A percentile compares a stretch with the other conserved stretches of the same genome.
These are phyloP conservation scores for Aleiodes alternator DNA, from an alignment of 2,888 invertebrate genomes.

Conservation along the genomic window DNA sequence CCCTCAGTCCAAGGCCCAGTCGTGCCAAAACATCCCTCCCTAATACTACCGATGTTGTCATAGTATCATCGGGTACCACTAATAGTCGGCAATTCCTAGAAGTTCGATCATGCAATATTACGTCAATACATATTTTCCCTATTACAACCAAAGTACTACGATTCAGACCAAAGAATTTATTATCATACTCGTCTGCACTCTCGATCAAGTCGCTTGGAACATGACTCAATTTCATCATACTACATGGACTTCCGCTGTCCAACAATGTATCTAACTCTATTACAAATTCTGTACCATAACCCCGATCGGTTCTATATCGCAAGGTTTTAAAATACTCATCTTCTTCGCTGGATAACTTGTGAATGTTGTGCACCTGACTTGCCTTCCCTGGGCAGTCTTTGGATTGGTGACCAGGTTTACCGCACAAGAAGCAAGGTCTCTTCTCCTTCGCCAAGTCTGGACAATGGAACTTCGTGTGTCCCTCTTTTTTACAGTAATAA, in stretches of 20 bases:
- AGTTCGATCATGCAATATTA: neutral
- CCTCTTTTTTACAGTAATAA: too few relatives aligned
- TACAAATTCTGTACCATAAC: neutral
- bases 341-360: neutral
- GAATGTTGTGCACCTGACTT: neutral
- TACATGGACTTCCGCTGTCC: slow-evolving; percentile 11
- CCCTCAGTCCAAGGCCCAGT: neutral
- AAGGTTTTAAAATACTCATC: neutral
- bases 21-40: neutral
- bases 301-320: neutral
- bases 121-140: neutral
- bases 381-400: neutral
- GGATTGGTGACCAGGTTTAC: too few relatives aligned
- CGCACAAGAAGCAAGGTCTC: too few relatives aligned
- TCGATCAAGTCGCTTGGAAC: neutral
- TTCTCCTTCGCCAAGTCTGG: too few relatives aligned
- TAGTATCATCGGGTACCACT: slow-evolving; percentile 47
- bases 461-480: too few relatives aligned
- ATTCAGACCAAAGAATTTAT: neutral
- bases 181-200: neutral
- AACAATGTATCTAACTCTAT: neutral
- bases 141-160: neutral
- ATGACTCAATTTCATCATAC: neutral
- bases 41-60: slow-evolving; percentile 41
- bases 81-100: slow-evolving; percentile 13